A percentile compares a stretch with the other conserved stretches of the same genome.
Conservation (phyloP, 2,113 vertebrate genomes). For the Theristicus caerulescens region DNA sequence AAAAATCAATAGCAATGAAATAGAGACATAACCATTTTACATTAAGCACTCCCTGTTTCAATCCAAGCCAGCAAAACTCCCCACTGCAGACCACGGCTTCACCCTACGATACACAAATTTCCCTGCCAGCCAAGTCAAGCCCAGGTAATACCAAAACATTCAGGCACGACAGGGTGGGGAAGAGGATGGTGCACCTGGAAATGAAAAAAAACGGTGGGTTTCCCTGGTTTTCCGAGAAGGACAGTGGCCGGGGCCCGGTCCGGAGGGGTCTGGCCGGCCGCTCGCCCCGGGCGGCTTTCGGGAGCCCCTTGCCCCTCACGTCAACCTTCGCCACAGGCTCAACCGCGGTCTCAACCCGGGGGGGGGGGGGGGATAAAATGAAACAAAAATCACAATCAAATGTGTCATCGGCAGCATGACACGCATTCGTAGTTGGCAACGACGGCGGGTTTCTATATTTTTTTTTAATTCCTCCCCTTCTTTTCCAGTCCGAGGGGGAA, state of each 20-base stretch:
- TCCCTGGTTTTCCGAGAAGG: background rate
- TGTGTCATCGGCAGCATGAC: background rate
- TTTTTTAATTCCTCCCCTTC: rapidly evolving
- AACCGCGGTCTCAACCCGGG: background rate
- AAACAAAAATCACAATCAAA: background rate
- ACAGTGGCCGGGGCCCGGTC: background rate
- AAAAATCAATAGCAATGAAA: background rate
- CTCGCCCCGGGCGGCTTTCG: background rate
- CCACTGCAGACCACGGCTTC: background rate
- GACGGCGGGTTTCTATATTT: background rate
- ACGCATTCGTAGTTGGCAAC: background rate
- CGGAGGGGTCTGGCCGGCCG: background rate
- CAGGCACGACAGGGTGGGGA: background rate
- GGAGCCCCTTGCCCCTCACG: background rate
- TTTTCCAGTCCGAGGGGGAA: background rate
- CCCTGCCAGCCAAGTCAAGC: background rate
- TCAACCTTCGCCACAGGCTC: background rate
- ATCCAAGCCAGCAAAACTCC: background rate
- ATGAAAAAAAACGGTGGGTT: background rate
- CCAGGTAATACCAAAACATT: background rate
- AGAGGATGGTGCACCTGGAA: background rate
- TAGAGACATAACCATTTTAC: background rate
- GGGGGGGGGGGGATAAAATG: background rate
- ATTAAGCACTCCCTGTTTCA: background rate
- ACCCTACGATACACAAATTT: background rate